phyloP scores from a whole-genome alignment of 1,140 invertebrate genomes.

The Brachionus paranguensis region DNA sequence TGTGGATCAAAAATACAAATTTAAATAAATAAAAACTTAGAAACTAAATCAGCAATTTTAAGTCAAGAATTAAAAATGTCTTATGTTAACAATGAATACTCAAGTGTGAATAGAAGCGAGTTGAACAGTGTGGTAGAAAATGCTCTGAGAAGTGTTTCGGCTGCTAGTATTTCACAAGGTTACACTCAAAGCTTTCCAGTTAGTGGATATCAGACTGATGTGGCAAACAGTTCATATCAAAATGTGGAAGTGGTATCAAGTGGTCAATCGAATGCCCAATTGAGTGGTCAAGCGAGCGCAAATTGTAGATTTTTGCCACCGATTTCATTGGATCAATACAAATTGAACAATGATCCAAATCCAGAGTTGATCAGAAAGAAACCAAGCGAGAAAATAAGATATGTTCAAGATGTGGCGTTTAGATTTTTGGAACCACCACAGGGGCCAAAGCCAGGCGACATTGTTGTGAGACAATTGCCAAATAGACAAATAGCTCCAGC shows the following conservation, averaged over 20 bases:
- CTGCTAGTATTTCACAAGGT: neutral
- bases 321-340: slow-evolving; percentile 11
- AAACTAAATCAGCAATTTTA: neutral
- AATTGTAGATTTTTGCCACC: slow-evolving; percentile 31
- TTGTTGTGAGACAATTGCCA: slow-evolving; percentile 9
- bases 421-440: slow-evolving; percentile 36
- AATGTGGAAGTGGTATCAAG: neutral
- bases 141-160: slow-evolving; percentile 16
- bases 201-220: neutral
- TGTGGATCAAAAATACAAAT: neutral
- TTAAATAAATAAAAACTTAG: neutral
- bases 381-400: slow-evolving; percentile 22
- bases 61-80: neutral
- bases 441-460: slow-evolving; percentile 15
- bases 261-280: neutral
- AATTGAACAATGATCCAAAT: slow-evolving; percentile 39
- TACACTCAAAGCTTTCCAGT: slow-evolving; percentile 1
- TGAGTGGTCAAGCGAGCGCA: neutral
- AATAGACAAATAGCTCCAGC: slow-evolving; percentile 32
- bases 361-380: slow-evolving; percentile 23
- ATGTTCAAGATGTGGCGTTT: slow-evolving; percentile 6
- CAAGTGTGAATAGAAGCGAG: neutral
- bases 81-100: neutral
- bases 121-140: slow-evolving; percentile 8
- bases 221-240: neutral